Conservation (phyloP, 2,888 invertebrate genomes). For the Alentia gelatinosa region DNA sequence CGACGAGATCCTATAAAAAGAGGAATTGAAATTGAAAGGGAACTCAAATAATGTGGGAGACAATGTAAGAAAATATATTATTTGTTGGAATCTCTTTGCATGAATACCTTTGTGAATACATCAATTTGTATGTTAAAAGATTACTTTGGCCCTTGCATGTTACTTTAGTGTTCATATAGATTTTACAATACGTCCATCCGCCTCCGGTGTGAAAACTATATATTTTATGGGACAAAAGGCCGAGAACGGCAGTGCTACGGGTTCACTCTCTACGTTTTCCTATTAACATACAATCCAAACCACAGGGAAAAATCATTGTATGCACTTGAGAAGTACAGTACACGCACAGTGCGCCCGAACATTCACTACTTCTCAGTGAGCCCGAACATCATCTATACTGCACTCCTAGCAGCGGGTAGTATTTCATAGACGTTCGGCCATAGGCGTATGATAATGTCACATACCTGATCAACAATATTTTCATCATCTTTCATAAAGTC, state of each 20-base stretch:
- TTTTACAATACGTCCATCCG: not conserved
- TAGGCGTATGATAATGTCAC: not conserved
- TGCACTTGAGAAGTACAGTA: not conserved
- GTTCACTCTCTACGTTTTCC: too few species aligned
- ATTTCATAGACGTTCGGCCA: not conserved
- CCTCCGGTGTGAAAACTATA: not conserved
- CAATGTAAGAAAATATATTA: too few species aligned
- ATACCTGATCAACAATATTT: not conserved
- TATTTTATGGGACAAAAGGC: too few species aligned
- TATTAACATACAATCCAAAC: not conserved
- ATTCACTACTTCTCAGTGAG: not conserved
- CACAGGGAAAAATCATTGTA: not conserved
- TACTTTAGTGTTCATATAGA: not conserved
- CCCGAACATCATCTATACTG: not conserved
- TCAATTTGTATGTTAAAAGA: not conserved
- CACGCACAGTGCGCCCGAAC: not conserved
- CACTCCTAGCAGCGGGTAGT: not conserved
- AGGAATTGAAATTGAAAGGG: not conserved
- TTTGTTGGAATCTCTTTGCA: not conserved
- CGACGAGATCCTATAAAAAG: slow-evolving; percentile 68
- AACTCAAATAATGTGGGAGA: not conserved
- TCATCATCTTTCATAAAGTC: slow-evolving; percentile 8
- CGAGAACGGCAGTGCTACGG: too few species aligned
- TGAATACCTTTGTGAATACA: not conserved
- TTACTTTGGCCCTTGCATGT: not conserved